phyloP scores from a whole-genome alignment of 2,113 vertebrate species.

The Bambusicola thoracicus region DNA sequence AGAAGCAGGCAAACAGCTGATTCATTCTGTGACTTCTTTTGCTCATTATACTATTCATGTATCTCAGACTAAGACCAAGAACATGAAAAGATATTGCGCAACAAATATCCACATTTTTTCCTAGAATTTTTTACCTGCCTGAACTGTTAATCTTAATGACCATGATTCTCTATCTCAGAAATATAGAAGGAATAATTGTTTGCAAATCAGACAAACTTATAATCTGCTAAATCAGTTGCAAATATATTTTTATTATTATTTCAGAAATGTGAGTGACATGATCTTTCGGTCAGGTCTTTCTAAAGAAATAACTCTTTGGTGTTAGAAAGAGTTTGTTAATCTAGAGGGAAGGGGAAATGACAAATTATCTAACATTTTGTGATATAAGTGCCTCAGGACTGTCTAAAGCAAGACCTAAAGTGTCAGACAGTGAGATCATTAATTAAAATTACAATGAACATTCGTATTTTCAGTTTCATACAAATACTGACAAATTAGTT shows the following conservation, averaged over 20 bases:
- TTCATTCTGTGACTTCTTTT: neutral
- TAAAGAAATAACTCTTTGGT: neutral
- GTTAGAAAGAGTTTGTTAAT: neutral
- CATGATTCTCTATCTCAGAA: neutral
- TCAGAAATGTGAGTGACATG: neutral
- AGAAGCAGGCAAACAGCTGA: neutral
- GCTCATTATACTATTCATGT: neutral
- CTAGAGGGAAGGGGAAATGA: neutral
- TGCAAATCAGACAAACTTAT: neutral
- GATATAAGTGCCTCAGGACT: neutral
- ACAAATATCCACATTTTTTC: neutral
- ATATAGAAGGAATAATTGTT: neutral
- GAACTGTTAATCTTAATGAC: neutral
- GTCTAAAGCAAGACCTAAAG: neutral
- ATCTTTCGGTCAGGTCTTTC: neutral
- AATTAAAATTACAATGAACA: neutral
- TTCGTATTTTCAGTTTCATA: neutral
- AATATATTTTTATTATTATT: neutral
- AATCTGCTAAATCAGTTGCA: neutral
- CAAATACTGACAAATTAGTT: neutral
- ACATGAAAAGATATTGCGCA: neutral
- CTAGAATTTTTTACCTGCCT: neutral
- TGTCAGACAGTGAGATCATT: neutral
- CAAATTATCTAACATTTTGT: conserved; percentile 2
- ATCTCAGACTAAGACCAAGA: neutral